Percentiles rank a stretch among this genome's conserved stretches.
These are phyloP conservation scores for Falcaria lacertinaria DNA, from an alignment of 2,888 invertebrate genomes.

Conservation along the genomic window DNA sequence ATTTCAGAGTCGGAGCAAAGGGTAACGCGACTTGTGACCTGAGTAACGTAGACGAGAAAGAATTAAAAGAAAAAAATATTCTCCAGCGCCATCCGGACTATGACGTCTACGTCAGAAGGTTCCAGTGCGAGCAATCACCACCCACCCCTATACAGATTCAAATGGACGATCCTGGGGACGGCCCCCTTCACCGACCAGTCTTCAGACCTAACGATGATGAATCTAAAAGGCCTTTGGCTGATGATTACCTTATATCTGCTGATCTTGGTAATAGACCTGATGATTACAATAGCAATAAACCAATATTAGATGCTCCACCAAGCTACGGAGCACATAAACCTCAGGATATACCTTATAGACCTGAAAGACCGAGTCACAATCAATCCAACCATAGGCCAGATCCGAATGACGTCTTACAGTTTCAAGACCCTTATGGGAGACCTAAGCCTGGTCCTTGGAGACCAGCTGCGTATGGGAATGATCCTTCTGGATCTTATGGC, in stretches of 20 bases:
- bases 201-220: conserved; percentile 58
- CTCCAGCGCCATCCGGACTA: conserved; percentile 61
- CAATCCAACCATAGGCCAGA: conserved; percentile 34
- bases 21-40: conserved; percentile 71
- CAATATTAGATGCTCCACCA: conserved; percentile 48
- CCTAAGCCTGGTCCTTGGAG: conserved; percentile 19
- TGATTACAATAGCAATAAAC: conserved; percentile 44
- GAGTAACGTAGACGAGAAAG: conserved; percentile 52
- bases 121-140: conserved; percentile 64
- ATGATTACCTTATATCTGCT: conserved; percentile 41
- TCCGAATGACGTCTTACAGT: conserved; percentile 49
- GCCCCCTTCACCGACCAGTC: conserved; percentile 53
- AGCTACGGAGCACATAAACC: conserved; percentile 58
- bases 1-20: conserved; percentile 67
- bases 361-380: conserved; percentile 22
- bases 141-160: conserved; percentile 55
- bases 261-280: conserved; percentile 54
- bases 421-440: conserved; percentile 41
- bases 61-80: conserved; percentile 50
- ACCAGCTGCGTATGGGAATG: conserved; percentile 9
- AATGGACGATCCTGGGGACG: conserved; percentile 42
- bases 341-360: conserved; percentile 50
- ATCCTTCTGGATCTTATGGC: conserved; percentile 7
- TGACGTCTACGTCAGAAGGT: conserved; percentile 59
- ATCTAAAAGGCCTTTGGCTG: conserved; percentile 44